These are phyloP conservation scores for Penelope pileata DNA, from an alignment of 2,113 vertebrate genomes.

Conservation along the genomic window DNA sequence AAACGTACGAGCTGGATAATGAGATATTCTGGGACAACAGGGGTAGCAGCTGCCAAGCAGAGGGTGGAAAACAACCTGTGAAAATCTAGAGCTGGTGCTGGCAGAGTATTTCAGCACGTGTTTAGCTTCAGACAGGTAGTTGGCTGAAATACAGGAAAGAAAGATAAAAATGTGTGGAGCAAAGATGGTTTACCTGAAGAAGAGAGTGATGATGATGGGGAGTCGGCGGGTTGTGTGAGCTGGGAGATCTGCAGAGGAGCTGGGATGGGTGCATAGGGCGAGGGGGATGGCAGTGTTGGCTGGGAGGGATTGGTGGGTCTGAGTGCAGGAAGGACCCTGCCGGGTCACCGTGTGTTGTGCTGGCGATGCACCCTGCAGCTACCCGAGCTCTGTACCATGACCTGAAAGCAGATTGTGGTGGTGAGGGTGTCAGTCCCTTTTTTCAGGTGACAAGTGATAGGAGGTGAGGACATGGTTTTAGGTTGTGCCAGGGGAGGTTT, in stretches of 20 bases:
- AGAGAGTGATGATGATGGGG: background rate
- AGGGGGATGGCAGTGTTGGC: background rate
- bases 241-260: background rate
- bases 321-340: background rate
- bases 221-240: background rate
- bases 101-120: background rate
- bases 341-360: fast-evolving
- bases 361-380: background rate
- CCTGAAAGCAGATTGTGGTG: background rate
- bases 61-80: background rate
- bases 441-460: background rate
- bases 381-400: background rate
- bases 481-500: background rate
- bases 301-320: background rate
- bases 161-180: background rate
- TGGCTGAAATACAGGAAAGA: background rate
- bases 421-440: background rate
- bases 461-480: background rate
- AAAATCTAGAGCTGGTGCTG: background rate
- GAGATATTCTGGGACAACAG: background rate
- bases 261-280: fast-evolving
- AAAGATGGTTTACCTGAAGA: background rate
- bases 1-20: conserved; percentile 3
- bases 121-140: background rate
- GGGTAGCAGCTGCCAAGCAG: background rate